Evolutionary conservation across 2,797 vertebrate genomes (phyloP).

Genomic region (Myoxocephalus aenaeus): DNA sequence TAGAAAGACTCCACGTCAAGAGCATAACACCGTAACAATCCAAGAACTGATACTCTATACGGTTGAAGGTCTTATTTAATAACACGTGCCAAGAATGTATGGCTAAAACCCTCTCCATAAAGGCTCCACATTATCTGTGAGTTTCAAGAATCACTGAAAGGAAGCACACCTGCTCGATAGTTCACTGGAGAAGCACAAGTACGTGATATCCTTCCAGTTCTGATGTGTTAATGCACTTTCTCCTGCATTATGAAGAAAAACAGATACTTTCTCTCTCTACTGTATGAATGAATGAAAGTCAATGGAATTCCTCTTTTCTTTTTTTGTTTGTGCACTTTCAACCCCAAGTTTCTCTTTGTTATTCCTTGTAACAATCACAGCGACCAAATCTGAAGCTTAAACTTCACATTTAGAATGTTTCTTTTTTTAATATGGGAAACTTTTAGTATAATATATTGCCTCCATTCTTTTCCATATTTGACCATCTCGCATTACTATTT

Average conservation of each 20-base stretch:
- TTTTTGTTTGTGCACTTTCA: neutral
- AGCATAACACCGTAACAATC: neutral
- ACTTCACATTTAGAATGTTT: slow-evolving; percentile 1
- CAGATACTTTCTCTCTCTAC: neutral
- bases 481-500: neutral
- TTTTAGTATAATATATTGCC: neutral
- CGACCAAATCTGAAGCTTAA: slow-evolving; percentile 30
- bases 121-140: neutral
- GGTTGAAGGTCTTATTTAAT: neutral
- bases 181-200: slow-evolving; percentile 42
- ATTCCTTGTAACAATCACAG: slow-evolving; percentile 8
- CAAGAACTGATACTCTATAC: neutral
- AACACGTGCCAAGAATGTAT: no score
- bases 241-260: neutral
- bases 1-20: neutral
- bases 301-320: neutral
- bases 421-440: neutral
- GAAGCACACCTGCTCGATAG: neutral
- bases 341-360: neutral
- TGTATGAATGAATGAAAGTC: neutral
- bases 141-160: neutral
- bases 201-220: neutral
- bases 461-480: neutral
- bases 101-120: neutral
- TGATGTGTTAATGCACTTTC: slow-evolving; percentile 13